These are phyloP conservation scores for Nemapogon koenigi DNA, from an alignment of 2,888 invertebrate genomes.

Conservation along the genomic window DNA sequence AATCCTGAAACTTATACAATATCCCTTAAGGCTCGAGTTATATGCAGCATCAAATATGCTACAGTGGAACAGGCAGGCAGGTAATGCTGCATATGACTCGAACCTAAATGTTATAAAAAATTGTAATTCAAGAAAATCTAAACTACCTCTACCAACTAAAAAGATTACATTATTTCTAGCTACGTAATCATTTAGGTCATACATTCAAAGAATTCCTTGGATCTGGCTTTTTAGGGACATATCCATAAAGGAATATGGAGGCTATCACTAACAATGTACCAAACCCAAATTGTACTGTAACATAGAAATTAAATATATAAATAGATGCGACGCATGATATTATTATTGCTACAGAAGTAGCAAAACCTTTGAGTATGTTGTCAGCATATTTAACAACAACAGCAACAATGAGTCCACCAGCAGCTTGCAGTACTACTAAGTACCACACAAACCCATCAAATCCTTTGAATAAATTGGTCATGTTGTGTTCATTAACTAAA, in stretches of 20 bases:
- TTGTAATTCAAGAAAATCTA: no score
- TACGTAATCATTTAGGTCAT: no score
- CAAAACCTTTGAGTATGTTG: slow-evolving; percentile 98
- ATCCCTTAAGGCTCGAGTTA: no score
- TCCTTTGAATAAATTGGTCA: slow-evolving; percentile 64
- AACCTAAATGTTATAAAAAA: no score
- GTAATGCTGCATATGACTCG: no score
- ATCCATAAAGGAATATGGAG: slow-evolving; percentile 94
- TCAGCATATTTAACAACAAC: slow-evolving; percentile 99
- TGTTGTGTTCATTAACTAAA: slow-evolving; percentile 79
- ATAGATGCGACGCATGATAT: slow-evolving; percentile 94
- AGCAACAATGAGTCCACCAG: slow-evolving; percentile 96
- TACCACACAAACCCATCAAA: slow-evolving; percentile 88
- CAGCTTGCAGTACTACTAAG: slow-evolving; percentile 87
- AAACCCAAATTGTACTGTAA: slow-evolving; percentile 84
- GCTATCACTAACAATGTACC: slow-evolving; percentile 90
- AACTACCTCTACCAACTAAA: no score
- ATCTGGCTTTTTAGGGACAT: slow-evolving; percentile 68
- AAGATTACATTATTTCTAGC: no score
- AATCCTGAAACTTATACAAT: no score
- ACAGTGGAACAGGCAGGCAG: no score
- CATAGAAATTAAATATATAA: slow-evolving; percentile 87
- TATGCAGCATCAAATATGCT: no score
- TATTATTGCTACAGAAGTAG: slow-evolving; percentile 95
- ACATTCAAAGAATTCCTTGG: slow-evolving; percentile 20